These are phyloP conservation scores for Nannoperca obscura DNA, from an alignment of 2,797 vertebrate species.

Conservation along the genomic window DNA sequence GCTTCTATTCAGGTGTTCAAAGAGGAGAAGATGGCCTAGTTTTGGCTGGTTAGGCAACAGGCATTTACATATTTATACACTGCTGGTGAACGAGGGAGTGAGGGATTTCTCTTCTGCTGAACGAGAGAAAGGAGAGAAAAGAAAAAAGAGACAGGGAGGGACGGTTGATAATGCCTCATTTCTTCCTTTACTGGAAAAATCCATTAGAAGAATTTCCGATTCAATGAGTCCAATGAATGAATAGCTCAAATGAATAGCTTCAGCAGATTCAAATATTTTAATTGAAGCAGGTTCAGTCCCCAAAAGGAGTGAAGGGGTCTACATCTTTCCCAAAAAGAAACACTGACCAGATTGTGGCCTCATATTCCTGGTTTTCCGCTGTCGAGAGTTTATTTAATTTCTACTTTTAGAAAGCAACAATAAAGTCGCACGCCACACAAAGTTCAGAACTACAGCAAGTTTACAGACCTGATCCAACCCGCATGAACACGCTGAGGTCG, in stretches of 20 bases:
- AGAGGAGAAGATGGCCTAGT: slow-evolving; percentile 67
- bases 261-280: slow-evolving; percentile 62
- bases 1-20: slow-evolving; percentile 70
- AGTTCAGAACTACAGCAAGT: background rate
- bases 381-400: background rate
- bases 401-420: background rate
- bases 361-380: background rate
- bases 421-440: background rate
- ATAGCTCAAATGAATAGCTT: slow-evolving; percentile 59
- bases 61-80: slow-evolving; percentile 63
- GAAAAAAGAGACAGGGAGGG: slow-evolving; percentile 36
- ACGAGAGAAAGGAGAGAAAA: slow-evolving; percentile 27
- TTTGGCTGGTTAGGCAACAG: slow-evolving; percentile 59
- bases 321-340: background rate
- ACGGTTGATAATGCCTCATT: slow-evolving; percentile 68
- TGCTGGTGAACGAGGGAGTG: slow-evolving; percentile 34
- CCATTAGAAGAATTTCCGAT: slow-evolving; percentile 74
- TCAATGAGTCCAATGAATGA: slow-evolving; percentile 69
- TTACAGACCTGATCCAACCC: too few relatives aligned
- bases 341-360: background rate
- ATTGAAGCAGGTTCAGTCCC: slow-evolving; percentile 65
- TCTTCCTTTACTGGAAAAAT: slow-evolving; percentile 70
- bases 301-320: background rate
- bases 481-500: background rate
- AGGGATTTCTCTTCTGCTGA: slow-evolving; percentile 48